Base-by-base conservation (phyloP, 2,888 invertebrate species). In the Tenthredo mesomela region DNA sequence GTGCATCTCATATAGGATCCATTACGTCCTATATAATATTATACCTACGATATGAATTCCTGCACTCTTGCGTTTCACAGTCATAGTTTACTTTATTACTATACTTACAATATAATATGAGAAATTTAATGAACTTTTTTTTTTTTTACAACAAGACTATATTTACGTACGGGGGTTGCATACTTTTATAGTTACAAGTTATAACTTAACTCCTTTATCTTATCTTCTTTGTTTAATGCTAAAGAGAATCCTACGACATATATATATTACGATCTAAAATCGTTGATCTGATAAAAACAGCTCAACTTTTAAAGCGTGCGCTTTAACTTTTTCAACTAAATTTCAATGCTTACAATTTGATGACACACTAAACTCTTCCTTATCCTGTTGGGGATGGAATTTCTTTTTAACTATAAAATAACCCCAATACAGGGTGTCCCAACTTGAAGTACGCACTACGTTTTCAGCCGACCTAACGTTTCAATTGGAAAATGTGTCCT, bases 271-370 rank as follows among this genome's bases (percentile, higher is more conserved):
- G 54, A 80, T 61, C 61, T 21, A 61, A 61, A 80, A 61, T 29
- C 61, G 80, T 50, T 80, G 80, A 80, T 80, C 37, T 58, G 61
- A 80, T 37, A 61, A 80, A 80, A 50, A 61, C 58, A 21, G 58
- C 40, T 80, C 6, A 80, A 80, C 80, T 80, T 61, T 80, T 29
- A 40, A 47, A 58, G 12, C 80, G n/a, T n/a, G n/a, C 4, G 58
- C n/a, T 80, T 61, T 80, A 61, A 80, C 77, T 77, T 80, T 25
- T 61, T 15, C 21, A 80, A 80, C 61, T 21, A 61, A 80, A 80
- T 61, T 54, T 77, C 33, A 6, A 21, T 40, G 12, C 58, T 61
- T 40, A 21, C 33, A 61, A 80, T 80, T 80, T 80, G n/a, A 80
- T 80, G 40, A 58, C 37, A 9, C 54, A 5, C 50, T 10, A 18